Evolutionary conservation across 2,888 invertebrate species (phyloP).

Genomic region (Lasioglossum malachurum): DNA sequence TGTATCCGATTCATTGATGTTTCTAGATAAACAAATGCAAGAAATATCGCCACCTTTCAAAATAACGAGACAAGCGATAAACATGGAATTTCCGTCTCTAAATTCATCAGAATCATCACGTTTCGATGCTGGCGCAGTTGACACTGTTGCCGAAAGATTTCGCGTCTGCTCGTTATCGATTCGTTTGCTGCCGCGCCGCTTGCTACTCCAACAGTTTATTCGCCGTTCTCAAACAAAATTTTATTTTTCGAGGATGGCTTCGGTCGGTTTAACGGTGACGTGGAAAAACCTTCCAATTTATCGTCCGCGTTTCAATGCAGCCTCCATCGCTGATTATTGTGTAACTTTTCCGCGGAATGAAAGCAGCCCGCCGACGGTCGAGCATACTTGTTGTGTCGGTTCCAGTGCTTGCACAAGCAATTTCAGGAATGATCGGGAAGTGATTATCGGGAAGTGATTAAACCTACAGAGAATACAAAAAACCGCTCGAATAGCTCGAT

Average conservation of each 20-base stretch:
- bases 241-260: not conserved
- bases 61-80: not conserved
- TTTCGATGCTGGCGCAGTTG: not conserved
- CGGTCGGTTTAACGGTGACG: not conserved
- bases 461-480: not conserved
- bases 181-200: not conserved
- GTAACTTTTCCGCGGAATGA: slow-evolving; percentile 14
- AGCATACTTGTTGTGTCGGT: slow-evolving; percentile 1
- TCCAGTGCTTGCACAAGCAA: not conserved
- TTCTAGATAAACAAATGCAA: not conserved
- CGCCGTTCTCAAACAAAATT: not conserved
- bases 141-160: not conserved
- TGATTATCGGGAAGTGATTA: not conserved
- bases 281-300: not conserved
- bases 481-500: not conserved
- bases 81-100: not conserved
- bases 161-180: not conserved
- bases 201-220: not conserved
- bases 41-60: not conserved
- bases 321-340: not conserved
- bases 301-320: not conserved
- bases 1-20: not conserved
- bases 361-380: not conserved
- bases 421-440: slow-evolving; percentile 5
- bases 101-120: not conserved